phyloP scores from a whole-genome alignment of 2,888 invertebrate species.

The Leptopilina syphax region DNA sequence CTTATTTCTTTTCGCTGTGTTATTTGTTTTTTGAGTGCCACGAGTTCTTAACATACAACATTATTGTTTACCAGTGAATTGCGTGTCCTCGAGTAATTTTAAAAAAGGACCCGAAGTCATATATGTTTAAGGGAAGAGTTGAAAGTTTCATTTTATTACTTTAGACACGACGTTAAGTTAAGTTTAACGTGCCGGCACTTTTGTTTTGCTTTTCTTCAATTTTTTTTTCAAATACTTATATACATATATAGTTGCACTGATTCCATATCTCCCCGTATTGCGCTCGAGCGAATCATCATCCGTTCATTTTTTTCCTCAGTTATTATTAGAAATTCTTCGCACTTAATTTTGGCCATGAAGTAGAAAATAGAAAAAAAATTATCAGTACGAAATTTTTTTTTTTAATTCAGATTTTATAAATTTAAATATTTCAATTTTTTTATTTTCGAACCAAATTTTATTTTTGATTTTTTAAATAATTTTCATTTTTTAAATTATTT shows the following conservation, averaged over 20 bases:
- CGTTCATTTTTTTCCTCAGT: not conserved
- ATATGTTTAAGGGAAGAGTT: not conserved
- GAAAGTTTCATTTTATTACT: conserved; percentile 4
- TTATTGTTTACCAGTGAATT: not conserved
- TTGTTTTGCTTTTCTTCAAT: not conserved
- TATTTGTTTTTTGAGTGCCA: no score
- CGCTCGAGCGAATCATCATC: conserved; percentile 14
- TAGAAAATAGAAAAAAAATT: no score
- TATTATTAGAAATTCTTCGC: not conserved
- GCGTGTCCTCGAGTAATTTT: conserved; percentile 26
- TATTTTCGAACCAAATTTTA: no score
- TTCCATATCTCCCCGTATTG: conserved; percentile 16
- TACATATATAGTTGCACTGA: conserved; percentile 2
- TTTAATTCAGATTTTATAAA: no score
- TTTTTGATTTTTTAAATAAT: no score
- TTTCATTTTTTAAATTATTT: no score
- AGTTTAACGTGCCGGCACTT: not conserved
- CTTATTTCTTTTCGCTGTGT: not conserved
- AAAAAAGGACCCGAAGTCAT: conserved; percentile 12
- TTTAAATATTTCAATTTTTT: no score
- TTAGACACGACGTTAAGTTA: conserved; percentile 14
- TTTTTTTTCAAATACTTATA: not conserved
- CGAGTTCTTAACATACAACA: no score
- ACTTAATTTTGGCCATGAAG: no score
- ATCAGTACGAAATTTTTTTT: no score